Base-by-base conservation (phyloP, 2,888 invertebrate genomes). In the Chironomus tentans region DNA sequence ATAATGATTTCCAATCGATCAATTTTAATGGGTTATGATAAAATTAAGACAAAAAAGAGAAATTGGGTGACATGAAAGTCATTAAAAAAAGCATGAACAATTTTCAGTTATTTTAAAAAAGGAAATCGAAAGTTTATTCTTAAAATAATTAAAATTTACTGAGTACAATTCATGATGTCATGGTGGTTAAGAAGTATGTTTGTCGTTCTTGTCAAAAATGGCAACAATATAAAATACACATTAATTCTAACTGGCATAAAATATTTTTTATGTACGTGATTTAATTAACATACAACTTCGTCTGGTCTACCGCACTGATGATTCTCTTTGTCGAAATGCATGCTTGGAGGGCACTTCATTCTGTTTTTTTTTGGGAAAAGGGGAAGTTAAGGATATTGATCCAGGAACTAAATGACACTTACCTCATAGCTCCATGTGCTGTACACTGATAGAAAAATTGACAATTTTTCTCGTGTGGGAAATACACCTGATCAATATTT, bases 401-500 rank as follows among this genome's bases (percentile, higher is more conserved):
- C 10, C 3, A 24, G 22, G 22, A 24, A 24, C 22, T 28, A 5
- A 28, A 38, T 13, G 18, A 65, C 1, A 2, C 68, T 68, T 28
- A 68, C 68, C 70, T 21, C 21, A 74, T 62, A 5, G 62, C 15
- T n/a, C 74, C 74, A 48, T 74, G 74, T 4, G 47, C 62, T 7
- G 74, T 62, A 28, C 74, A 74, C 21, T 74, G 74, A 15, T 38
- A 74, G 18, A 47, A 74, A 47, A 24, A 74, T 12, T 68, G 47
- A 48, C 74, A 74, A 46, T 74, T 74, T n/a, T 38, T 38, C 18
- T 74, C 68, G 21, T 74, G 18, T 2, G 74, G 74, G 68, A 74
- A 74, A 46, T 74, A 74, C 24, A 74, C 68, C 12, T 74, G 47
- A 24, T 74, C 74, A 48, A 74, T 74, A 3, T 18, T 68, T 4